These are phyloP conservation scores for Ctenopoma kingsleyae DNA, from an alignment of 2,797 vertebrate genomes.

Conservation along the genomic window DNA sequence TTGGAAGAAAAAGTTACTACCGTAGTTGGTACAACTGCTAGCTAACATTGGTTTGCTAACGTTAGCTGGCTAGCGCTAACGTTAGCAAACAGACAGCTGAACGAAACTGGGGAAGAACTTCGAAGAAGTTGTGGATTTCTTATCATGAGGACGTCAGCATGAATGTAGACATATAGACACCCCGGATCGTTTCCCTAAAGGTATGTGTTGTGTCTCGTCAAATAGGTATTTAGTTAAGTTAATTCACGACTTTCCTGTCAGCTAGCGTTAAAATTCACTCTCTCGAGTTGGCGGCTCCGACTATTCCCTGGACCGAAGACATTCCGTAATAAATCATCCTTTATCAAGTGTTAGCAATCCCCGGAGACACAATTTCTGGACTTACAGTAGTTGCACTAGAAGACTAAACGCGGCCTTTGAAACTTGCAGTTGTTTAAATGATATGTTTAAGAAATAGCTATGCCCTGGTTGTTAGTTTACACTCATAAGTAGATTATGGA, in stretches of 20 bases:
- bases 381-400: background rate
- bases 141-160: conserved; percentile 42
- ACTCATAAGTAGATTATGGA: conserved; percentile 9
- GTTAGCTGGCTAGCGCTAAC: conserved; percentile 74
- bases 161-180: conserved; percentile 54
- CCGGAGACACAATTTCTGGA: background rate
- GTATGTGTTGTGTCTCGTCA: conserved; percentile 43
- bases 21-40: conserved; percentile 61
- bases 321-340: conserved; percentile 27
- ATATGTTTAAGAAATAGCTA: background rate
- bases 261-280: conserved; percentile 56
- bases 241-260: conserved; percentile 32
- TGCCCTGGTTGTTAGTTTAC: background rate
- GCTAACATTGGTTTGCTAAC: conserved; percentile 62
- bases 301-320: conserved; percentile 57
- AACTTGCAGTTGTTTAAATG: background rate
- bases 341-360: background rate
- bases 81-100: conserved; percentile 73
- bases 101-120: conserved; percentile 60
- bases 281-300: conserved; percentile 60
- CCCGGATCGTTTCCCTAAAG: conserved; percentile 35
- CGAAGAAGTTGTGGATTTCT: conserved; percentile 58
- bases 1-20: conserved; percentile 70
- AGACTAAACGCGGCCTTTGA: fast-evolving
- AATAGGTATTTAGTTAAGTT: background rate